Base-by-base conservation (phyloP, 2,113 vertebrate genomes). In the Dicrurus megarhynchus region DNA sequence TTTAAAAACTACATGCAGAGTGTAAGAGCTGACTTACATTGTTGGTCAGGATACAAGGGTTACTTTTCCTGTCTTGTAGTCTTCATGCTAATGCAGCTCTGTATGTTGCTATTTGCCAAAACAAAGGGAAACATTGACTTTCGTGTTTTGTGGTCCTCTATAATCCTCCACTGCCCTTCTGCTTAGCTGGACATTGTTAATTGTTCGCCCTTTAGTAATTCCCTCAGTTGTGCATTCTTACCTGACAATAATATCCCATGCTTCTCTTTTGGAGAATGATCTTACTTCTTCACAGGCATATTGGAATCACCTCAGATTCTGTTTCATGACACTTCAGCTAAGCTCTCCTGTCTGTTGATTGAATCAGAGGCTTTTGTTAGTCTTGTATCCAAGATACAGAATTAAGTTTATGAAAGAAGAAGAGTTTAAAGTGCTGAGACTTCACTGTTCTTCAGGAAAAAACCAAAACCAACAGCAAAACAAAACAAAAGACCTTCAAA, bases 71-170 rank as follows among this genome's bases (percentile, higher is more conserved):
- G 10, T 65, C 30, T 42, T 47, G 17, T 33, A 17, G 28, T 18
- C 39, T 69, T 73, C 22, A 7, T 6, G 26, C 20, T 59, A 24
- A 14, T 21, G 12, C 28, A 26, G 8, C 23, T 74, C n/a, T 13
- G 0, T 50, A 4, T 41, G 27, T 33, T 90, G 35, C 20, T 42
- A 1, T 82, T 84, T 61, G 24, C 16, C 20, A 22, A 14, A 67
- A 44, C 13, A 21, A 19, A 32, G 53, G 10, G 18, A 68, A 47
- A 13, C 20, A 42, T 9, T 69, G 6, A 26, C 19, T 59, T 47
- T 5, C 21, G 20, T 84, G 11, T 52, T 1, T 42, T 69, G 21
- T 8, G 9, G 13, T 59, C 35, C 10, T 42, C 63, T 64, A 0
- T 67, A 67, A 28, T 87, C 16, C 9, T 77, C 8, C 4, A 1